Evolutionary conservation across 2,113 vertebrate genomes (phyloP).

Genomic region (Talpa occidentalis): DNA sequence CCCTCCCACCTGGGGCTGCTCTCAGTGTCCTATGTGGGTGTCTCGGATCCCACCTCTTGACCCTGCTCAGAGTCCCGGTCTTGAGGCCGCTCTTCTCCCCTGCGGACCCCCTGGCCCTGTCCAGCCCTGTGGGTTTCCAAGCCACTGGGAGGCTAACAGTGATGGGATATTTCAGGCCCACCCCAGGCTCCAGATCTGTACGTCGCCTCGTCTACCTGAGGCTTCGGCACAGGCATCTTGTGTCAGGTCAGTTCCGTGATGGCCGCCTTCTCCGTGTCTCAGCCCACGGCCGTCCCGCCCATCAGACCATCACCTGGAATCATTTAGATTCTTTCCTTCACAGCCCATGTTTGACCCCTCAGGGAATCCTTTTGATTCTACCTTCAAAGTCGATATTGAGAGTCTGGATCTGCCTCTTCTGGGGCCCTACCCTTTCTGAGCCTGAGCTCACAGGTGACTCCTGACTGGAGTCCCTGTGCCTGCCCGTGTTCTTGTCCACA

Average conservation of each 20-base stretch:
- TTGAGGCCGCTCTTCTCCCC: background rate
- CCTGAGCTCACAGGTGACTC: background rate
- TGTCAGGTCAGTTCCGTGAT: too few relatives aligned
- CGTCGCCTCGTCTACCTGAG: background rate
- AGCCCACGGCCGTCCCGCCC: too few relatives aligned
- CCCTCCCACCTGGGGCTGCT: fast-evolving
- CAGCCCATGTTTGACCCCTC: background rate
- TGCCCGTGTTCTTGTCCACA: background rate
- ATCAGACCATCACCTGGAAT: background rate
- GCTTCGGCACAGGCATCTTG: background rate
- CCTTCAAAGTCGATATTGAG: background rate
- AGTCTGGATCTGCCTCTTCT: background rate
- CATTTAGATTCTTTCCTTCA: background rate
- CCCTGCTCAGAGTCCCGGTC: background rate
- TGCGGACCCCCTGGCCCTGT: too few relatives aligned
- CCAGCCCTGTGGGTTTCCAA: background rate
- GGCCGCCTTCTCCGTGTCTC: too few relatives aligned
- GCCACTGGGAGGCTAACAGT: background rate
- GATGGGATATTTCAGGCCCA: background rate
- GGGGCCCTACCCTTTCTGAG: background rate
- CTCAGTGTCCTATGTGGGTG: background rate
- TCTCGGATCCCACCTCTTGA: background rate
- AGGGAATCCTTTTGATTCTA: background rate
- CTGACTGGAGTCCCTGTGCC: background rate
- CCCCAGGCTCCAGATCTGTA: too few relatives aligned